Percentiles rank a stretch among this genome's conserved stretches.
Evolutionary conservation across 2,113 vertebrate genomes (phyloP).

Genomic region (Corythoichthys intestinalis): DNA sequence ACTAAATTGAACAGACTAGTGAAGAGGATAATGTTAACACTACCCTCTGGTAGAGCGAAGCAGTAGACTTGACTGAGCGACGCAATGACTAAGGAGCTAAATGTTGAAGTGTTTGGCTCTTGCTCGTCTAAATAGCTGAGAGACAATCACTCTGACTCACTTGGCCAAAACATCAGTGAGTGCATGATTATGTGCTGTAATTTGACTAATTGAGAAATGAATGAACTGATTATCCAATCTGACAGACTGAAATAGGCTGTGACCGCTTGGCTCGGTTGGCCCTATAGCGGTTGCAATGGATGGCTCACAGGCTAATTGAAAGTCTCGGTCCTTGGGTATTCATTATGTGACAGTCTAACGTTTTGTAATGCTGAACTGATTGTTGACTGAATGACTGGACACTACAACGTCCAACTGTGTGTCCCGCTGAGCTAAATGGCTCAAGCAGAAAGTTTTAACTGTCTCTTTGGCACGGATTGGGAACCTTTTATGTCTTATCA

Average conservation of each 20-base stretch:
- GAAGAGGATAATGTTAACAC: neutral
- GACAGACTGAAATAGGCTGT: conserved; percentile 34
- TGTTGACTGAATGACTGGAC: conserved; percentile 23
- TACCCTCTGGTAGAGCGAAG: neutral
- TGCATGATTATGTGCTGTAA: conserved; percentile 43
- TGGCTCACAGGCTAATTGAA: conserved; percentile 29
- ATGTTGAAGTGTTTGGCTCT: conserved; percentile 12
- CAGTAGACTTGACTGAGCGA: neutral
- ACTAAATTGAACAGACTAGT: neutral
- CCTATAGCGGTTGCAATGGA: conserved; percentile 18
- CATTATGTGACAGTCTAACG: conserved; percentile 22
- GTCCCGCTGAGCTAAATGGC: conserved; percentile 27
- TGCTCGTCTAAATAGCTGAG: conserved; percentile 17
- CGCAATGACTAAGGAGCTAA: conserved; percentile 2
- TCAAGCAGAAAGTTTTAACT: conserved; percentile 36
- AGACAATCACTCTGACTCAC: conserved; percentile 37
- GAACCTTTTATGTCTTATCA: conserved; percentile 63
- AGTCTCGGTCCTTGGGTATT: conserved; percentile 13
- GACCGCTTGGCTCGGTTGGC: conserved; percentile 20
- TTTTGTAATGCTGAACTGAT: conserved; percentile 34
- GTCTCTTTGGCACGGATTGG: conserved; percentile 41
- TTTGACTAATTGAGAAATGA: conserved; percentile 48
- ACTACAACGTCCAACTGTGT: conserved; percentile 16
- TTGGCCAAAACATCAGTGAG: conserved; percentile 22
- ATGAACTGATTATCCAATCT: conserved; percentile 28